Conservation (phyloP, 2,797 vertebrate genomes). For the Enoplosus armatus region DNA sequence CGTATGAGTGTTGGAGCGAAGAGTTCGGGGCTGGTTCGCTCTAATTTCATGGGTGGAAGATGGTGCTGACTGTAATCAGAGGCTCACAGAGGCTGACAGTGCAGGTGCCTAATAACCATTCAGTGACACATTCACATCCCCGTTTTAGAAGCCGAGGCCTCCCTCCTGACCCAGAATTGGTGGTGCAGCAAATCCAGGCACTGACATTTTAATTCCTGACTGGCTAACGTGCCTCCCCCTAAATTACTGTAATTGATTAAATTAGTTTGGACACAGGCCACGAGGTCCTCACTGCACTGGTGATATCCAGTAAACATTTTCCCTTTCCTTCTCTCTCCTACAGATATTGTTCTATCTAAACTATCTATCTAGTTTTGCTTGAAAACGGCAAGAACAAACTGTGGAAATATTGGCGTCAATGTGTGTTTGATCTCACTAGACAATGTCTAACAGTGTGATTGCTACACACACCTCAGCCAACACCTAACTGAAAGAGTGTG, state of each 20-base stretch:
- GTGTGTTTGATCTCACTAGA: neutral
- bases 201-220: conserved; percentile 81
- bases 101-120: conserved; percentile 86
- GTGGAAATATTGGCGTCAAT: neutral
- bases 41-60: conserved; percentile 74
- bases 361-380: neutral
- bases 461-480: neutral
- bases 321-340: conserved; percentile 5
- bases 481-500: neutral
- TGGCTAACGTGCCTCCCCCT: conserved; percentile 66
- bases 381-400: neutral
- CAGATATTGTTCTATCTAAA: neutral
- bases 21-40: conserved; percentile 41
- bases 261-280: conserved; percentile 85
- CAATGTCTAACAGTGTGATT: neutral
- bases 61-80: conserved; percentile 76
- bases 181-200: conserved; percentile 51
- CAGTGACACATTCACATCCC: conserved; percentile 67
- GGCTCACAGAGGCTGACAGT: conserved; percentile 73
- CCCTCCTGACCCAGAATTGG: conserved; percentile 55
- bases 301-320: conserved; percentile 48
- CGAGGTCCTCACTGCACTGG: conserved; percentile 46
- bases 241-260: conserved; percentile 85
- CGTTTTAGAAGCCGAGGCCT: conserved; percentile 70
- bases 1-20: conserved; percentile 8